These are phyloP conservation scores for Mythimna ferrago DNA, from an alignment of 2,888 invertebrate genomes.

Conservation along the genomic window DNA sequence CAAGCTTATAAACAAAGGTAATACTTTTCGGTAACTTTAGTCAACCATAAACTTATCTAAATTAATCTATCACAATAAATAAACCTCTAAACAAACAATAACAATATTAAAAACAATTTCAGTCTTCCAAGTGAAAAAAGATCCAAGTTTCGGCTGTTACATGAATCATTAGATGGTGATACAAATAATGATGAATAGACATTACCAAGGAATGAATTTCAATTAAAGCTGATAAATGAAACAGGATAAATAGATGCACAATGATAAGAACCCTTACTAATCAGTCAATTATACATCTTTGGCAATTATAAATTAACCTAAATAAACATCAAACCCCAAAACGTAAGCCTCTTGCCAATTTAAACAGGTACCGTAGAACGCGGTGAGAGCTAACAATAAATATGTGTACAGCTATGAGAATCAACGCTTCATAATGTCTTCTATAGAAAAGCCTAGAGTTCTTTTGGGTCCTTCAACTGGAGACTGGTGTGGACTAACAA, in stretches of 20 bases:
- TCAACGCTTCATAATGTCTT: conserved; percentile 97
- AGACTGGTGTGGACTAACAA: conserved; percentile 78
- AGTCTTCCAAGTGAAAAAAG: conserved; percentile 83
- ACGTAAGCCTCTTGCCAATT: conserved; percentile 62
- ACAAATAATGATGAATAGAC: conserved; percentile 61
- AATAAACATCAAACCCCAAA: conserved; percentile 58
- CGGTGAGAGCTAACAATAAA: conserved; percentile 63
- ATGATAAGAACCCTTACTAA: conserved; percentile 64
- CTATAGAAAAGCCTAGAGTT: conserved; percentile 95
- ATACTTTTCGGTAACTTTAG: conserved; percentile 90
- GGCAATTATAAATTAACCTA: conserved; percentile 73
- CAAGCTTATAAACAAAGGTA: conserved; percentile 83
- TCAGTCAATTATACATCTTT: conserved; percentile 80
- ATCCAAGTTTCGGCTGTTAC: conserved; percentile 66
- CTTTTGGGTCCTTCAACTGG: conserved; percentile 84
- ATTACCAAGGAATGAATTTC: conserved; percentile 55
- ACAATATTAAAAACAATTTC: conserved; percentile 85
- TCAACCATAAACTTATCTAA: conserved; percentile 81
- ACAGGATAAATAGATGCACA: conserved; percentile 55
- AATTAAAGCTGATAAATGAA: conserved; percentile 45
- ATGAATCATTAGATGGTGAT: conserved; percentile 48
- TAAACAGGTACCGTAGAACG: conserved; percentile 61
- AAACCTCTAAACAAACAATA: conserved; percentile 86
- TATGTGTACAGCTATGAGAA: conserved; percentile 66
- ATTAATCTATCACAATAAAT: conserved; percentile 87